phyloP scores from a whole-genome alignment of 2,888 invertebrate species.

The Nezara viridula region DNA sequence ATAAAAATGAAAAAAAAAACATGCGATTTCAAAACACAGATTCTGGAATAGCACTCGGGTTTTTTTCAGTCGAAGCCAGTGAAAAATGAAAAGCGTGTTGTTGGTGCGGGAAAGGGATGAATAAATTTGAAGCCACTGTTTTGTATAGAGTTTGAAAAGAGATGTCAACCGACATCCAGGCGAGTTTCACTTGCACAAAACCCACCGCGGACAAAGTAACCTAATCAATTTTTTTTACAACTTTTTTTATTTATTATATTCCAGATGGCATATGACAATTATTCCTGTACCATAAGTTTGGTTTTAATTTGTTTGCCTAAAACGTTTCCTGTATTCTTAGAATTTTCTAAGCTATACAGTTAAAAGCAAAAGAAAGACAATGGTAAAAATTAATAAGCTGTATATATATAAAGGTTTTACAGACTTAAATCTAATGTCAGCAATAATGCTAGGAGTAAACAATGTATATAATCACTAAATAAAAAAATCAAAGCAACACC shows the following conservation, averaged over 20 bases:
- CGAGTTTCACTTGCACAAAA: slow-evolving; percentile 32
- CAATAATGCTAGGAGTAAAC: too few relatives aligned
- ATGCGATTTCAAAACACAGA: neutral
- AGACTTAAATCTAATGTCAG: too few relatives aligned
- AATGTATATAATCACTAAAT: too few relatives aligned
- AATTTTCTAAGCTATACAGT: too few relatives aligned
- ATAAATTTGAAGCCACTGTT: slow-evolving; percentile 53
- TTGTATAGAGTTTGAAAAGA: slow-evolving; percentile 44
- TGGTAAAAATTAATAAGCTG: too few relatives aligned
- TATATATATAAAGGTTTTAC: too few relatives aligned
- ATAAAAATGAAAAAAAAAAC: neutral
- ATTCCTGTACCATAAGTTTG: neutral
- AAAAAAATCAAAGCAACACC: too few relatives aligned
- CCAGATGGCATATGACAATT: neutral
- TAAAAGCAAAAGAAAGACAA: too few relatives aligned
- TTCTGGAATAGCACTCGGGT: neutral
- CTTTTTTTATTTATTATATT: neutral
- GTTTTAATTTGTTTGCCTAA: slow-evolving; percentile 9
- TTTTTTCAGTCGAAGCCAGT: neutral
- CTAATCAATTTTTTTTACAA: neutral
- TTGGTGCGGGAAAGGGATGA: neutral
- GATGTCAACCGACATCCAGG: slow-evolving; percentile 47
- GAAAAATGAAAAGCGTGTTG: slow-evolving; percentile 13
- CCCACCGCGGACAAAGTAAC: neutral
- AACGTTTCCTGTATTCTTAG: too few relatives aligned